Evolutionary conservation across 2,113 vertebrate species (phyloP), one percentile per base, ranked within the genome.

Genomic region (Aramus guarauna): DNA sequence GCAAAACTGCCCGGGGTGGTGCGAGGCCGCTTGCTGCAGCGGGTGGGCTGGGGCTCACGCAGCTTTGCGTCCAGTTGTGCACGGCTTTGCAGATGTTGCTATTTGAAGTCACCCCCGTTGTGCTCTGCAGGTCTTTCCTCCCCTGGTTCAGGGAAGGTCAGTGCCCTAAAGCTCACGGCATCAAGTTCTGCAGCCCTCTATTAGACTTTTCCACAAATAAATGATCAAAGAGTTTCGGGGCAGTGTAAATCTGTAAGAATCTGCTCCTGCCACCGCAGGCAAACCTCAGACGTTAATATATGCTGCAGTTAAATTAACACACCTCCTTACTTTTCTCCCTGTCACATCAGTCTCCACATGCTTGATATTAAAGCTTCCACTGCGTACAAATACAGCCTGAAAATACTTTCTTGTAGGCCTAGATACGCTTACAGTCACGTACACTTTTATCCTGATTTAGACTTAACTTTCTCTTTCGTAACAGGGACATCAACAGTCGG

Each of bases 361-460:
- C 34, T 32, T 32, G 72, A 19, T 29, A 9, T 34, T 39, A 52
- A 50, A 85, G 66, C 23, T 56, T 58, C 53, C 41, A 12, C 52
- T 24, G 22, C 8, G 5, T 4, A 34, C 15, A 64, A 50, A 37
- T 4, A 50, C 6, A 71, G 26, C 60, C 60, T 9, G 21, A 48
- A 66, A 32, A 41, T 9, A 9, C 74, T 20, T 41, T 52, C 16
- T 23, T 9, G 3, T 1, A 21, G 39, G 47, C 59, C 47, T 18
- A 27, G 26, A 6, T 22, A 5, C 0, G 11, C 19, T n/a, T 5
- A 15, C 11, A 8, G 43, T 14, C 4, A 0, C 2, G 0, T 12
- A 3, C 8, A 9, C 22, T 37, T 58, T 39, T 9, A 29, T 9
- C 22, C 55, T 9, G 29, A 9, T 12, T 36, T 23, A 60, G n/a